phyloP scores from a whole-genome alignment of 2,888 invertebrate genomes.

The Luffia ferchaultella region DNA sequence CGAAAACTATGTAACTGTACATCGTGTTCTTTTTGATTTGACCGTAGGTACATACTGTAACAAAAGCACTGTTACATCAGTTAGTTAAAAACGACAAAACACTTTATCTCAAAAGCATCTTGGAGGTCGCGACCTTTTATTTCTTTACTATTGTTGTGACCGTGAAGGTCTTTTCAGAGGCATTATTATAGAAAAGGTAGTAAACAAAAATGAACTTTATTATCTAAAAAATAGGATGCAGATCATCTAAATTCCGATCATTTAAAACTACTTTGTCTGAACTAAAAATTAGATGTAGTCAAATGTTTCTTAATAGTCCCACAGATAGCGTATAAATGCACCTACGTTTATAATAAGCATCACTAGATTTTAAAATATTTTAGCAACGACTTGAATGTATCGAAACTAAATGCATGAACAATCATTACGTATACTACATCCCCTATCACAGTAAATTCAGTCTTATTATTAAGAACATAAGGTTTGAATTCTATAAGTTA shows the following conservation, averaged over 20 bases:
- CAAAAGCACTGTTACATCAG: constrained; percentile 10
- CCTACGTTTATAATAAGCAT: background rate
- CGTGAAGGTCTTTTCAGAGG: constrained; percentile 14
- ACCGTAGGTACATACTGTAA: background rate
- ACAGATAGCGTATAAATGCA: background rate
- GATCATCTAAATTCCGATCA: too few relatives aligned
- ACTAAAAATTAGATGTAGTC: background rate
- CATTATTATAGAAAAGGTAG: constrained; percentile 1
- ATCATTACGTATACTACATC: too few relatives aligned
- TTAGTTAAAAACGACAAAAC: constrained; percentile 26
- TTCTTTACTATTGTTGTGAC: constrained; percentile 18
- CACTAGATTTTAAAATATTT: too few relatives aligned
- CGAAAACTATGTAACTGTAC: too few relatives aligned
- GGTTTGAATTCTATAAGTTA: background rate
- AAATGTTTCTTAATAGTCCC: background rate
- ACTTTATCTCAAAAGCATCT: constrained; percentile 20
- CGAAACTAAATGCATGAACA: too few relatives aligned
- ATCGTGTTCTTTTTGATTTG: background rate
- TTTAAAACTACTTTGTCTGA: background rate
- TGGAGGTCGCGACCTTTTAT: constrained; percentile 24
- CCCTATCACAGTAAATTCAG: background rate
- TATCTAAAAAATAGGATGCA: too few relatives aligned
- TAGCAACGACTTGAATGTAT: too few relatives aligned
- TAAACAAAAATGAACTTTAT: background rate
- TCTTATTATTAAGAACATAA: background rate